Percentiles rank a stretch among this genome's conserved stretches.
Evolutionary conservation across 1,140 invertebrate species (phyloP).

Genomic region (Amyelois transitella): DNA sequence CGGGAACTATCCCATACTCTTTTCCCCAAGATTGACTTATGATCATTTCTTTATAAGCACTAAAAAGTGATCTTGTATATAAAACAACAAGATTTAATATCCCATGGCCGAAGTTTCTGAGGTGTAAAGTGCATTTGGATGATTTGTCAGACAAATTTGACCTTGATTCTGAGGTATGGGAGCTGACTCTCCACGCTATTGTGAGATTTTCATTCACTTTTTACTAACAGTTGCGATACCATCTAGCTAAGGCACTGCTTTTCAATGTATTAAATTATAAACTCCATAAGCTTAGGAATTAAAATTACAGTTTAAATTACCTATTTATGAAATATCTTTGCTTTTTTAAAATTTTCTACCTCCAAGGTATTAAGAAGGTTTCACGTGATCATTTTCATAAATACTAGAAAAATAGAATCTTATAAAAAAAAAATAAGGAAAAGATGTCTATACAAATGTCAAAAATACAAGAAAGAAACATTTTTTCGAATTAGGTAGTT

Average conservation of each 20-base stretch:
- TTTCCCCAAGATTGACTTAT: slow-evolving; percentile 30
- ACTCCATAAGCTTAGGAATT: too few relatives aligned
- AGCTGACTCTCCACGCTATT: slow-evolving; percentile 43
- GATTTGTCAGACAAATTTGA: slow-evolving; percentile 51
- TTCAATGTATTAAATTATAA: not conserved
- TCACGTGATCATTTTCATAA: too few relatives aligned
- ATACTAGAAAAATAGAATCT: too few relatives aligned
- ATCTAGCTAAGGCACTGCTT: slow-evolving; percentile 12
- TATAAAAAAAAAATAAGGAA: not conserved
- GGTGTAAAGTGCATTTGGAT: slow-evolving; percentile 27
- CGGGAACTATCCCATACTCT: slow-evolving; percentile 54
- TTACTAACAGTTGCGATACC: slow-evolving; percentile 29
- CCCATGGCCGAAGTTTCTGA: not conserved
- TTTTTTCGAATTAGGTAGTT: slow-evolving; percentile 1
- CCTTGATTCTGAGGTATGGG: slow-evolving; percentile 44
- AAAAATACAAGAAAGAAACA: slow-evolving; percentile 8
- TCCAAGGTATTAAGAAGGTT: too few relatives aligned
- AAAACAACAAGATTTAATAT: not conserved
- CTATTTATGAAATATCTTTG: too few relatives aligned
- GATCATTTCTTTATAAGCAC: not conserved
- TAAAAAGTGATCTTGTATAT: not conserved
- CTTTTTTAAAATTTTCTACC: too few relatives aligned
- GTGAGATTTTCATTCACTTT: slow-evolving; percentile 52
- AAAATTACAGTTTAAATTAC: too few relatives aligned
- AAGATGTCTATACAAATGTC: slow-evolving; percentile 4